Evolutionary conservation across 2,888 invertebrate species (phyloP).

Genomic region (Dicycla oo): DNA sequence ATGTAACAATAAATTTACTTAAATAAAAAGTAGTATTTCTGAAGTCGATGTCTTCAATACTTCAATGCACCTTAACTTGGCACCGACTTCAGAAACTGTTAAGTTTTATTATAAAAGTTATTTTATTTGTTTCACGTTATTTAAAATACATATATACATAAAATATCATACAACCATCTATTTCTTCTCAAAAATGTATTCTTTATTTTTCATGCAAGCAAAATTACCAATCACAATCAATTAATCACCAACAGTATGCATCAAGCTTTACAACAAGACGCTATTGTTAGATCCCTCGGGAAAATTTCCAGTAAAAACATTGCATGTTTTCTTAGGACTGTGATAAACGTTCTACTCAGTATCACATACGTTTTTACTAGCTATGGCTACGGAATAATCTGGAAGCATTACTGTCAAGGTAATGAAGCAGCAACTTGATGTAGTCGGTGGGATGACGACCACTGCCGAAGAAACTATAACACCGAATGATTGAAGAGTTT

Average conservation of each 20-base stretch:
- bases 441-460: constrained; percentile 6
- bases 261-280: constrained; percentile 37
- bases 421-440: constrained; percentile 15
- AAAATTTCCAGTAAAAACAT: constrained; percentile 54
- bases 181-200: neutral
- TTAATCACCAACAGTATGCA: constrained; percentile 14
- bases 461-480: neutral
- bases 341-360: constrained; percentile 44
- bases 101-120: too few species aligned
- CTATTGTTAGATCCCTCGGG: constrained; percentile 50
- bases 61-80: too few species aligned
- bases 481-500: neutral
- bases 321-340: constrained; percentile 37
- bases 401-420: constrained; percentile 27
- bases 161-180: too few species aligned
- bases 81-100: too few species aligned
- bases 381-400: constrained; percentile 14
- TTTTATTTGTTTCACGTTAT: too few species aligned
- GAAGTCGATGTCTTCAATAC: too few species aligned
- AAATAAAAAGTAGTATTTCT: too few species aligned
- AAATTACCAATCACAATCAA: constrained; percentile 21
- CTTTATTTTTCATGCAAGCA: neutral
- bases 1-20: too few species aligned
- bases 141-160: too few species aligned
- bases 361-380: constrained; percentile 21